Conservation (phyloP, 2,888 invertebrate species). For the Idaea biselata region DNA sequence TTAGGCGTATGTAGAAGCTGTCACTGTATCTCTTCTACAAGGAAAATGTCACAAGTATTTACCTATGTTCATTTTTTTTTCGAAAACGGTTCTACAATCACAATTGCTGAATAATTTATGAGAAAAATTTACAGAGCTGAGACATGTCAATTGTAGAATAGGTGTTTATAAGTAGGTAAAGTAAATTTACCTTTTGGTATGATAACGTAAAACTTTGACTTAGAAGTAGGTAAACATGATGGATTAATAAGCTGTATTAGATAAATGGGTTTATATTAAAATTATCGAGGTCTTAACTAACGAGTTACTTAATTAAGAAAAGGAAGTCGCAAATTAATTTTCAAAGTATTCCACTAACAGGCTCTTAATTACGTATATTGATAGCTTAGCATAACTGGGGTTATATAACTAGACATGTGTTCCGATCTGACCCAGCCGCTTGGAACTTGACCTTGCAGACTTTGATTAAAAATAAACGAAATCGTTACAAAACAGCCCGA, state of each 20-base stretch:
- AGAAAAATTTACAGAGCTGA: no score
- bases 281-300: neutral
- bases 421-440: slow-evolving; percentile 41
- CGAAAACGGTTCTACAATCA: no score
- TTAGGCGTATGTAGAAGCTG: neutral
- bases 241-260: neutral
- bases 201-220: neutral
- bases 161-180: no score
- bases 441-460: slow-evolving; percentile 63
- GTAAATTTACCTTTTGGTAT: no score
- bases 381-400: slow-evolving; percentile 10
- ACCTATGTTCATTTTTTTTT: no score
- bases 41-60: no score
- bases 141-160: no score
- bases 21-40: neutral
- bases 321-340: neutral
- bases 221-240: neutral
- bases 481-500: slow-evolving; percentile 27
- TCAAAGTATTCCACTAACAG: neutral
- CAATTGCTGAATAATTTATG: no score
- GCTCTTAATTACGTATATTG: neutral
- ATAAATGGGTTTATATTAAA: neutral
- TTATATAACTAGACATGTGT: slow-evolving; percentile 56
- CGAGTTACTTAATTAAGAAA: neutral
- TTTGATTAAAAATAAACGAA: slow-evolving; percentile 7